A percentile compares a stretch with the other conserved stretches of the same genome.
These are phyloP conservation scores for Lepidochrysops patricia DNA, from an alignment of 2,888 invertebrate species.

Conservation along the genomic window DNA sequence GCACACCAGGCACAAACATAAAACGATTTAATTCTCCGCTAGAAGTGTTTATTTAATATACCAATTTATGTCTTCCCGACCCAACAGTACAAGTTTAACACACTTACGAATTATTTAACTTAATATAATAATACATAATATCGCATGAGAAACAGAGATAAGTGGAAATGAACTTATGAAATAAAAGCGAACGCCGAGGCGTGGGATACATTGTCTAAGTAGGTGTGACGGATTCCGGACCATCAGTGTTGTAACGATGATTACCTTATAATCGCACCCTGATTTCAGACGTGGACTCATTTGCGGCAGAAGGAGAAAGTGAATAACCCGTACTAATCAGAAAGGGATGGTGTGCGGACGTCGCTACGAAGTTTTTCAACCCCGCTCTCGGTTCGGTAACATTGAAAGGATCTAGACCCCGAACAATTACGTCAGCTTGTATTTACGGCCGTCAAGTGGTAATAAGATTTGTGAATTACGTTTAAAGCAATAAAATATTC, in stretches of 20 bases:
- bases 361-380: not conserved
- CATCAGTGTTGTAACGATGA: conserved; percentile 43
- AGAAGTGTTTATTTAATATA: not conserved
- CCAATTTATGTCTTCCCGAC: not conserved
- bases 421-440: not conserved
- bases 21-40: not conserved
- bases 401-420: not conserved
- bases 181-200: conserved; percentile 23
- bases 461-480: not conserved
- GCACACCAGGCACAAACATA: not conserved
- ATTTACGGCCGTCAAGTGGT: not conserved
- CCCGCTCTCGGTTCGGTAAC: not conserved
- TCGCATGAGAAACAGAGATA: conserved; percentile 14
- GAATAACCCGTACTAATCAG: conserved; percentile 20
- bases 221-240: conserved; percentile 37
- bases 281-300: conserved; percentile 39
- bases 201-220: conserved; percentile 38
- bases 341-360: conserved; percentile 18
- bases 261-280: conserved; percentile 45
- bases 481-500: not conserved
- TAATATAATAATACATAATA: conserved; percentile 11
- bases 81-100: not conserved
- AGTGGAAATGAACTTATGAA: conserved; percentile 14
- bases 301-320: conserved; percentile 23
- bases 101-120: conserved; percentile 1